Evolutionary conservation across 2,888 invertebrate species (phyloP).

Genomic region (Volucella inanis): DNA sequence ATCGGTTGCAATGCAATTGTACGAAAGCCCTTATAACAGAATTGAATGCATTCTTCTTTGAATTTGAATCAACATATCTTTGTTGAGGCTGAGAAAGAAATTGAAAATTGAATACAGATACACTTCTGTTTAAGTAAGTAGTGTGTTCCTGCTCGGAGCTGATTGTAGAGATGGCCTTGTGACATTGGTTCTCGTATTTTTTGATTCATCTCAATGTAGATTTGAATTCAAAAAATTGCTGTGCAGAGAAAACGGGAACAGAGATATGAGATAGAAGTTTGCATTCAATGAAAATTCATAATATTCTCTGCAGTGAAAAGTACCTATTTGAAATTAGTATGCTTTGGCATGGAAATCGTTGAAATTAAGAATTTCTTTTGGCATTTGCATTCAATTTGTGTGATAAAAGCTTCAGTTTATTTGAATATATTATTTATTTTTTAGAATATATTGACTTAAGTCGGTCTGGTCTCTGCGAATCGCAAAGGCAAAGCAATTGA

Average conservation of each 20-base stretch:
- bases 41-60: not conserved
- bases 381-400: not conserved
- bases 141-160: not conserved
- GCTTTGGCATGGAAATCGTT: not conserved
- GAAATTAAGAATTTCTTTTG: slow-evolving; percentile 1
- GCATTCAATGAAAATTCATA: slow-evolving; percentile 27
- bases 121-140: slow-evolving; percentile 19
- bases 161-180: slow-evolving; percentile 5
- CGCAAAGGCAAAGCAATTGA: not conserved
- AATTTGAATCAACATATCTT: slow-evolving; percentile 45
- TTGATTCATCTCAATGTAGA: slow-evolving; percentile 4
- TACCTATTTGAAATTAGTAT: slow-evolving; percentile 21
- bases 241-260: no score
- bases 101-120: slow-evolving; percentile 44
- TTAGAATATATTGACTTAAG: no score
- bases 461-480: no score
- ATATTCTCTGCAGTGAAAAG: slow-evolving; percentile 20
- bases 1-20: no score
- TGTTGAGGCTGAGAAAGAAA: slow-evolving; percentile 29
- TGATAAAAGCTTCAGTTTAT: no score
- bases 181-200: not conserved
- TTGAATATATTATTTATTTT: no score
- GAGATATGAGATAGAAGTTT: slow-evolving; percentile 10
- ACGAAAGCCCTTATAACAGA: no score
- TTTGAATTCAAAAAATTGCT: not conserved